Conservation (phyloP, 2,113 vertebrate species). For the Numida meleagris region DNA sequence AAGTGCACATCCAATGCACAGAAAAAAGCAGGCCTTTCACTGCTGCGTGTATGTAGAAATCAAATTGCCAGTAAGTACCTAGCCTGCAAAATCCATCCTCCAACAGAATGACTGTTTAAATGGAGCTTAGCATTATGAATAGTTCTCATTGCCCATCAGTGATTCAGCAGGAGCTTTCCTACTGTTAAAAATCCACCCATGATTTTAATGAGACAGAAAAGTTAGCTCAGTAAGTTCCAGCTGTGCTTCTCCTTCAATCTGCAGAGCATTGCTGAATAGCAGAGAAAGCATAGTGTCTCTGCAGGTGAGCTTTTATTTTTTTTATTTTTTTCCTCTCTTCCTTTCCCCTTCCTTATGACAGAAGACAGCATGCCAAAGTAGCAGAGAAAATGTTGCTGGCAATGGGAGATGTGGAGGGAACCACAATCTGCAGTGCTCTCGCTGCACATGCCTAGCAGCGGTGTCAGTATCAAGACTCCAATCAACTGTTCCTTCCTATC, state of each 20-base stretch:
- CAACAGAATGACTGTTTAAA: neutral
- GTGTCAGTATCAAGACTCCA: neutral
- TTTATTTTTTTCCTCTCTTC: neutral
- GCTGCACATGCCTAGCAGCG: rapidly evolving
- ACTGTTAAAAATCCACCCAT: neutral
- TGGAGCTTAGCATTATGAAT: neutral
- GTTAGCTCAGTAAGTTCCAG: neutral
- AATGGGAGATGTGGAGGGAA: neutral
- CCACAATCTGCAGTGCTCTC: neutral
- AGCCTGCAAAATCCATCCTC: neutral
- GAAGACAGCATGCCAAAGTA: neutral
- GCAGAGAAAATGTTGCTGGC: neutral
- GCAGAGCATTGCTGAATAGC: neutral
- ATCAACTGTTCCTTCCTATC: neutral
- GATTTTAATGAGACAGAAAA: constrained; percentile 30
- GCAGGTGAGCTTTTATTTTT: neutral
- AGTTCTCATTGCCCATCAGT: neutral
- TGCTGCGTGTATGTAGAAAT: neutral
- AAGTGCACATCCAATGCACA: neutral
- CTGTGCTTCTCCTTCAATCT: neutral
- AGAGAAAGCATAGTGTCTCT: neutral
- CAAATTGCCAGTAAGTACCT: neutral
- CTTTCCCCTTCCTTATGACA: neutral
- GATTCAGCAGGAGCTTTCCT: neutral
- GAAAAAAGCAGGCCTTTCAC: neutral